These are phyloP conservation scores for Lophius piscatorius DNA, from an alignment of 2,113 vertebrate species.

Conservation along the genomic window DNA sequence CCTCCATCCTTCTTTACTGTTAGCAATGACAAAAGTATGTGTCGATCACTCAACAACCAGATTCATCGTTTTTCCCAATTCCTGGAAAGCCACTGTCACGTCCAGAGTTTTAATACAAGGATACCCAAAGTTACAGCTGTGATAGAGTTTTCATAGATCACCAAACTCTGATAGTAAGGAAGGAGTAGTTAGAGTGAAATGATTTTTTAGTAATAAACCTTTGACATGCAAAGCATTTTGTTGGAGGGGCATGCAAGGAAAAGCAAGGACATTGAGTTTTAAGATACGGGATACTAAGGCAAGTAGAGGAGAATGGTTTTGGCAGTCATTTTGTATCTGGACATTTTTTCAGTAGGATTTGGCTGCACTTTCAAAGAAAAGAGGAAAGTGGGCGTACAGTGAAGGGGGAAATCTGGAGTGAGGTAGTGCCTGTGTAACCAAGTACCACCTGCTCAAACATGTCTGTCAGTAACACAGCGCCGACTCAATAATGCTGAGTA, in stretches of 20 bases:
- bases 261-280: not conserved
- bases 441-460: conserved; percentile 52
- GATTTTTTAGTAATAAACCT: not conserved
- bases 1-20: not conserved
- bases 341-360: conserved; percentile 20
- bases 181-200: not conserved
- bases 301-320: conserved; percentile 5
- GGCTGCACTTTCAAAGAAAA: conserved; percentile 25
- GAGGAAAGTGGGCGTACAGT: conserved; percentile 5
- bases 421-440: conserved; percentile 31
- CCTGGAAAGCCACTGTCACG: too few relatives aligned
- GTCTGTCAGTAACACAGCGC: conserved; percentile 20
- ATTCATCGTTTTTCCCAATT: conserved; percentile 1
- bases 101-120: too few relatives aligned
- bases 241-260: not conserved
- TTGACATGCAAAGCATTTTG: not conserved
- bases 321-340: conserved; percentile 13
- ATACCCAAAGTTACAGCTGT: too few relatives aligned
- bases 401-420: conserved; percentile 23
- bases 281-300: not conserved
- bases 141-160: not conserved
- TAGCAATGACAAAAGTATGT: conserved; percentile 7
- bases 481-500: conserved; percentile 9
- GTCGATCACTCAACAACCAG: not conserved
- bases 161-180: not conserved